Evolutionary conservation across 2,113 vertebrate species (phyloP).

Genomic region (Urocolius indicus): DNA sequence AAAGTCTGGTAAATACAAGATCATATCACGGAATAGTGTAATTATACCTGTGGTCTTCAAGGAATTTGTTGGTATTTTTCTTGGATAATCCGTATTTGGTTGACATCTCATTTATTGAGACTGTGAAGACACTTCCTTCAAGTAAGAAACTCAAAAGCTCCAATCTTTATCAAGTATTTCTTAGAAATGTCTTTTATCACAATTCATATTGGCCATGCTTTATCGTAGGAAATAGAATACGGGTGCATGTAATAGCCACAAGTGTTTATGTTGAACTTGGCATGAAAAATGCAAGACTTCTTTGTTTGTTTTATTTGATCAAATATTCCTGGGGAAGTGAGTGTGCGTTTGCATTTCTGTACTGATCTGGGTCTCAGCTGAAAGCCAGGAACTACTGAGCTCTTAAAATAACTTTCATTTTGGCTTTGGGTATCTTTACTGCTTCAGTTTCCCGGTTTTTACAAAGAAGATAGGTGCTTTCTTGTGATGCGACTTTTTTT

Average conservation of each 20-base stretch:
- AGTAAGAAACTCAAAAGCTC: not conserved
- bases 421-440: not conserved
- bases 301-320: constrained; percentile 67
- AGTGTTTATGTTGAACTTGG: constrained; percentile 68
- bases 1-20: not conserved
- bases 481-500: no score
- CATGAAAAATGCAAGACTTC: constrained; percentile 35
- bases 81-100: not conserved
- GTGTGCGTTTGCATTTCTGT: constrained; percentile 45
- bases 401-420: constrained; percentile 23
- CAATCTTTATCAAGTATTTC: not conserved
- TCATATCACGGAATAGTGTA: not conserved
- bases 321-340: constrained; percentile 66
- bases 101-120: not conserved
- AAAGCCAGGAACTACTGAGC: constrained; percentile 52
- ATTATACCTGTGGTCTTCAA: not conserved
- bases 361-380: constrained; percentile 20
- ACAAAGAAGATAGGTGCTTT: not conserved
- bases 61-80: not conserved
- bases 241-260: constrained; percentile 53
- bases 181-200: constrained; percentile 30
- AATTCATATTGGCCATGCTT: constrained; percentile 32
- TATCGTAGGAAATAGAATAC: constrained; percentile 65
- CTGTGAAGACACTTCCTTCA: not conserved
- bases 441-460: not conserved